Evolutionary conservation across 2,113 vertebrate species (phyloP), one percentile per base, ranked within the genome.

Genomic region (Daboia siamensis): DNA sequence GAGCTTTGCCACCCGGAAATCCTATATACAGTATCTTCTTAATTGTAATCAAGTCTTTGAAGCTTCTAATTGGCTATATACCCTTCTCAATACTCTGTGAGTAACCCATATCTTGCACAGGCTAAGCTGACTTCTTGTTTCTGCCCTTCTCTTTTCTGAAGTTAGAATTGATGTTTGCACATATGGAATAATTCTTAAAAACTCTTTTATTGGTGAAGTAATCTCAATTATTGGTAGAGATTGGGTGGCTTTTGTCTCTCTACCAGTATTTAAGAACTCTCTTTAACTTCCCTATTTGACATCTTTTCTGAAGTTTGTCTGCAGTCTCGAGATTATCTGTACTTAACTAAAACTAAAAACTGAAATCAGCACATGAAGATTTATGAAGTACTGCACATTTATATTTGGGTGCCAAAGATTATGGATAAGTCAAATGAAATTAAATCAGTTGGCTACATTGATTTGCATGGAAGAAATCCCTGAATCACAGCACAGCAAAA

Each of bases 231-330:
- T 61, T 61, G 59, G 59, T 61, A 10, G 59, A 61, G 59, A 61
- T 61, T 6, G 6, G 0, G 0, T 15, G 33, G 44, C 3, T 46
- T 13, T 1, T 88, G 5, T 94, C 93, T 94, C 94, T 86, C 57
- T 44, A 24, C 3, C 1, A 10, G 0, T 0, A 54, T 0, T 1
- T 3, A 1, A 12, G 26, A 0, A 26, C 3, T 85, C 33, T 46
- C 26, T 46, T 86, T 44, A 86, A 44, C 9, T 46, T 86, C 24
- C 46, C 13, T 39, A 86, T 9, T 48, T 86, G 80, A 39, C 80
- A 39, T 39, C 26, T 84, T 85, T 74, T 85, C 33, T 85, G 21
- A 13, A 20, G 15, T 61, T 86, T 52, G 48, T 46, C 85, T 86
- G 12, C 46, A 52, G n/a, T 86, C 52, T 48, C 52, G 85, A 86